Evolutionary conservation across 2,113 vertebrate species (phyloP), one percentile per base, ranked within the genome.

Genomic region (Triplophysa siluroides): DNA sequence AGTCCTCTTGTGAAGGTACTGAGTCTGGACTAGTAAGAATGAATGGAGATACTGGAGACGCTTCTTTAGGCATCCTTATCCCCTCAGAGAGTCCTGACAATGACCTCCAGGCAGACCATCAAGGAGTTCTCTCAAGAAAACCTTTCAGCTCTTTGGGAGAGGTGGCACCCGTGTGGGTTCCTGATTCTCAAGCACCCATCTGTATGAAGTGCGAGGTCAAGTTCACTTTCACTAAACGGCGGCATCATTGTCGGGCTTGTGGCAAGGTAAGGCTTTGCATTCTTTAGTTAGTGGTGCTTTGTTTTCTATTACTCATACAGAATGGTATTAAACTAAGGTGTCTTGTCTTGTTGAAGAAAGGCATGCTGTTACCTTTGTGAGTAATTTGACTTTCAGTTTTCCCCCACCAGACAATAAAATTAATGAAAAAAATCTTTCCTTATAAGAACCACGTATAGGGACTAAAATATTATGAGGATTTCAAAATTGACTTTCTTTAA

Each of bases 201-300:
- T 99, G 98, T 83, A 99, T 98, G 97, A 99, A 96, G 88, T 99
- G 98, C 70, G 95, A 98, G 87, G 93, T 94, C 88, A 97, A 94
- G 90, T 99, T 99, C 91, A 99, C 98, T 76, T 99, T 99, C 89
- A 99, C 98, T 86, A 99, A 97, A 92, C 94, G 98, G 89, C 95
- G 98, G 82, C 98, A 99, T 88, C 98, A 99, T 89, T 99, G 98
- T 92, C 96, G 98, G 93, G 98, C 97, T 70, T 99, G 98, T 78
- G 98, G 97, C 79, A 99, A 99, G 96, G 98, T 99, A 92, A 92
- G 95, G 87, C 66, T 1, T 41, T 14, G 54, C 52, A 52, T 61
- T 19, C 8, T 18, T 21, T 58, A 9, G 11, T 26, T 12, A 33
- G 14, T 38, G 26, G 12, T 79, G 41, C 56, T n/a, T 7, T 24